Evolutionary conservation across 2,888 invertebrate species (phyloP), one percentile per base, ranked within the genome.

Genomic region (Papilio gigon): DNA sequence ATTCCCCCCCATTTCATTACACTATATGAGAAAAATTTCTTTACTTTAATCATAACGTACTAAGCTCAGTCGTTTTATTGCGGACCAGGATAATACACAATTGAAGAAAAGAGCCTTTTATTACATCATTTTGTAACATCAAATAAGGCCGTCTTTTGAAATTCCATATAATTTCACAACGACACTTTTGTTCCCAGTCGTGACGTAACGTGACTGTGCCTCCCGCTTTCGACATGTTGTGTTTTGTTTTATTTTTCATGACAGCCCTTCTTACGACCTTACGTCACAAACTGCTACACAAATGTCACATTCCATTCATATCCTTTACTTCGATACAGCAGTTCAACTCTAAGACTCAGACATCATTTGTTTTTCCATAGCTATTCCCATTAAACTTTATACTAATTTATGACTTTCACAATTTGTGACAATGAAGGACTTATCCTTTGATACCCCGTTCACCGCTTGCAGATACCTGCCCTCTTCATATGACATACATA

Each of bases 101-200:
- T 68, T 62, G 62, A 63, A 63, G 67, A 68, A 56, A 68, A 44
- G 58, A 58, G 58, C 44, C 56, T 63, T 63, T 68, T 68, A 68
- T 68, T 58, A 63, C 67, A 58, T 67, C 61, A 66, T 60, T 60
- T 59, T 66, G 59, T 35, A 37, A 66, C 60, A 67, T 68, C 62
- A 68, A 68, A 68, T 63, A 67, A 63, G 58, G 35, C 56, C 25
- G 53, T 25, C 44, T 61, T 27, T 40, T 42, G 53, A 50, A 40
- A 67, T 61, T 30, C 37, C 50, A 61, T 50, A 61, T 61, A 40
- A 67, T 67, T 53, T 60, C 53, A 53, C 60, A 58, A 44, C 58
- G 27, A 60, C 37, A 20, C 30, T 50, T 47, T 65, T 59, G 59
- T 61, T 60, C 50, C 20, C 40, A 50, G 40, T 40, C 3, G 61